These are phyloP conservation scores for Pantala flavescens DNA, from an alignment of 1,140 invertebrate species.

Conservation along the genomic window DNA sequence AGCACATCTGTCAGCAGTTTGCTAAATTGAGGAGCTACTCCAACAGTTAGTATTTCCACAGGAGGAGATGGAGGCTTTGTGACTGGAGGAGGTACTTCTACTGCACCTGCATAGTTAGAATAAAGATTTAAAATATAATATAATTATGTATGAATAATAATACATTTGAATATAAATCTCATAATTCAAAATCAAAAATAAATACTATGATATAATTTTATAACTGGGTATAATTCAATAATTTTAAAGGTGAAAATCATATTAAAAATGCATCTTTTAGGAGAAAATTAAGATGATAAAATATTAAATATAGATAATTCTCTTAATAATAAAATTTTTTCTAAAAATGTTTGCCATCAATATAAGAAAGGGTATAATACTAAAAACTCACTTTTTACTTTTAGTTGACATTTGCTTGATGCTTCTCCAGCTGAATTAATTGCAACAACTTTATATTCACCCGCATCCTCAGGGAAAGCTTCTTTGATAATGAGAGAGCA, in stretches of 20 bases:
- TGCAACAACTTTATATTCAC: slow-evolving; percentile 69
- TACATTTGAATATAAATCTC: not conserved
- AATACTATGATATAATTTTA: too few species aligned
- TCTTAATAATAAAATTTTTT: not conserved
- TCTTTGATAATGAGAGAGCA: slow-evolving; percentile 69
- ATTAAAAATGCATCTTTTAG: too few species aligned
- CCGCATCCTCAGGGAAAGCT: slow-evolving; percentile 61
- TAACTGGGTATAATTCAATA: too few species aligned
- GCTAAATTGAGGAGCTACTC: slow-evolving; percentile 53
- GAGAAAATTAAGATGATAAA: too few species aligned
- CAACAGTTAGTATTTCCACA: slow-evolving; percentile 31
- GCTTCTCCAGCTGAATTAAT: slow-evolving; percentile 69
- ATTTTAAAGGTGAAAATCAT: too few species aligned
- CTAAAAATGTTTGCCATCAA: not conserved
- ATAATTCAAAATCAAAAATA: too few species aligned
- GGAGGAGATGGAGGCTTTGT: slow-evolving; percentile 20
- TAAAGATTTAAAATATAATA: too few species aligned
- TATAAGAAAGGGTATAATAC: not conserved
- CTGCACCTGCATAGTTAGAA: not conserved
- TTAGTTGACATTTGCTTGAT: slow-evolving; percentile 57
- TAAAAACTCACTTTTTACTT: slow-evolving; percentile 36
- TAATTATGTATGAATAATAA: not conserved
- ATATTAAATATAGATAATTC: too few species aligned
- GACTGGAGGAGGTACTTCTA: not conserved
- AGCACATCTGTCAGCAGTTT: slow-evolving; percentile 56